These are phyloP conservation scores for Chrysogorgia sp. DNA, from an alignment of 92 coral and sea anemone species.

Conservation along the genomic window DNA sequence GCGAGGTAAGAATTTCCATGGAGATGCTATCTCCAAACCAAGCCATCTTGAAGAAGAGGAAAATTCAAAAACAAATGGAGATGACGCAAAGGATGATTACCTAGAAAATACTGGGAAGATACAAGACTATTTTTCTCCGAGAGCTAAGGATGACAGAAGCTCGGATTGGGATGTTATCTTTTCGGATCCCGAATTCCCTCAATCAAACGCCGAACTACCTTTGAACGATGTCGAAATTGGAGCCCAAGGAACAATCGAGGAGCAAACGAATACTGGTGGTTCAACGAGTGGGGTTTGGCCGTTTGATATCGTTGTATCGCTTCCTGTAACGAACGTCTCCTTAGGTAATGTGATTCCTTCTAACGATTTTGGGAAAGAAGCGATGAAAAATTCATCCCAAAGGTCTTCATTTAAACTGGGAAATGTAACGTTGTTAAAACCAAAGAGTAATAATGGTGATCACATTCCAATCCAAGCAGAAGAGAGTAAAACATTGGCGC, in stretches of 20 bases:
- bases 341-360: not conserved
- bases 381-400: not conserved
- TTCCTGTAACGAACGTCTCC: not conserved
- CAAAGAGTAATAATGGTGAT: not conserved
- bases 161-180: slow-evolving; percentile 12
- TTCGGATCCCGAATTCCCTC: not conserved
- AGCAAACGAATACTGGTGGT: not conserved
- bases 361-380: not conserved
- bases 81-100: not conserved
- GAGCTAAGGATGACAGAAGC: not conserved
- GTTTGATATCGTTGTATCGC: not conserved
- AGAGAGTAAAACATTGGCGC: not conserved
- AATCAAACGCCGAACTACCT: not conserved
- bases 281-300: not conserved
- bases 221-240: not conserved
- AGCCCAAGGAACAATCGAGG: not conserved
- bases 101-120: not conserved
- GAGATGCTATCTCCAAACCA: slow-evolving; percentile 22
- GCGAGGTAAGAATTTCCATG: slow-evolving; percentile 11
- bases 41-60: not conserved
- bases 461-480: not conserved
- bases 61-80: not conserved
- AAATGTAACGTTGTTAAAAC: not conserved
- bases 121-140: not conserved
- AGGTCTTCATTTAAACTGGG: not conserved